Evolutionary conservation across 1,140 invertebrate genomes (phyloP).

Genomic region (Drosophila sechellia): DNA sequence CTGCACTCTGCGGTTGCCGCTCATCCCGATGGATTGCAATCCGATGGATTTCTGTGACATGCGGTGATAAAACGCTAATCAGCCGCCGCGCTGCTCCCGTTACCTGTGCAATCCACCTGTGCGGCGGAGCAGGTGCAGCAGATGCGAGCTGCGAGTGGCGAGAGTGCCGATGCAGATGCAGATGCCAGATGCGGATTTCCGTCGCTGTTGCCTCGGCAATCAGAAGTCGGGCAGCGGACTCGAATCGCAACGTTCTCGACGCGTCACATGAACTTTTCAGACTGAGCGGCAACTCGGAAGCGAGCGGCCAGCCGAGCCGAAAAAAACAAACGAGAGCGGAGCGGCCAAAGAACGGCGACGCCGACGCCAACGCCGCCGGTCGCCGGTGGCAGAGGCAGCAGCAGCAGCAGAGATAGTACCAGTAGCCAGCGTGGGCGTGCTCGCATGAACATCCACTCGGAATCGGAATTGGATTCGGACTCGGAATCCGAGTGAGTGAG

Average conservation of each 20-base stretch:
- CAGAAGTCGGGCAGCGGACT: conserved; percentile 13
- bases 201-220: conserved; percentile 31
- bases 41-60: conserved; percentile 9
- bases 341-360: conserved; percentile 48
- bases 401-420: conserved; percentile 7
- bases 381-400: conserved; percentile 45
- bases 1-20: conserved; percentile 44
- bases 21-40: no score
- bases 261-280: conserved; percentile 74
- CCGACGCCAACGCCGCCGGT: conserved; percentile 35
- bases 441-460: conserved; percentile 4
- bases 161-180: conserved; percentile 22
- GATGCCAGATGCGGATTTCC: conserved; percentile 40
- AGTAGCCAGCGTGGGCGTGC: conserved; percentile 1
- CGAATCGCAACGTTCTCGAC: conserved; percentile 71
- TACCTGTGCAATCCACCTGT: conserved; percentile 38
- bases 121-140: conserved; percentile 23
- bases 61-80: conserved; percentile 41
- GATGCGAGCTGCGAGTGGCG: conserved; percentile 16
- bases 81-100: conserved; percentile 15
- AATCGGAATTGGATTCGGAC: background rate
- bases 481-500: conserved; percentile 18
- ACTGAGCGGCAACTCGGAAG: conserved; percentile 62
- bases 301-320: conserved; percentile 46
- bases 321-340: conserved; percentile 30